These are phyloP conservation scores for Alviniconcha strummeri DNA, from an alignment of 2,888 invertebrate genomes.

Conservation along the genomic window DNA sequence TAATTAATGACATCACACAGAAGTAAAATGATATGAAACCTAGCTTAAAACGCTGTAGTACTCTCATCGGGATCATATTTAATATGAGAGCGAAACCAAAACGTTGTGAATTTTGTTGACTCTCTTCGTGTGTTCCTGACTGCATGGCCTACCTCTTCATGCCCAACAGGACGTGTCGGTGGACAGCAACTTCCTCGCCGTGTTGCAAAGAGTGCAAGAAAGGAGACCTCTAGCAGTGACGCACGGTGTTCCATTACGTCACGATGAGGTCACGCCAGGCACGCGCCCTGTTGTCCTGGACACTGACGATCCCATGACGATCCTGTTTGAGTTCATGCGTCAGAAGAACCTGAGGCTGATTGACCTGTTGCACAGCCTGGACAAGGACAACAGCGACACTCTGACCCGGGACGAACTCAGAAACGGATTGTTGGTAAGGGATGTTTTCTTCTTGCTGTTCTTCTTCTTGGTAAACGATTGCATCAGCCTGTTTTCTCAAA, in stretches of 20 bases:
- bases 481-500: neutral
- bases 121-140: too few species aligned
- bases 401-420: constrained; percentile 44
- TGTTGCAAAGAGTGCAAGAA: constrained; percentile 31
- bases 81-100: too few species aligned
- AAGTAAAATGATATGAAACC: too few species aligned
- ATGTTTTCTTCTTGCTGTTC: neutral
- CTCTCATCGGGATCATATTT: too few species aligned
- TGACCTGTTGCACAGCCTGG: constrained; percentile 46
- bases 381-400: constrained; percentile 45
- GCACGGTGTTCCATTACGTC: constrained; percentile 55
- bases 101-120: too few species aligned
- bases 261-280: constrained; percentile 51
- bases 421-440: constrained; percentile 42
- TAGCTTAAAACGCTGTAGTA: too few species aligned
- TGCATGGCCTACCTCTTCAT: too few species aligned
- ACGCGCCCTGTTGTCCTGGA: constrained; percentile 50
- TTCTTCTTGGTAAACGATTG: neutral
- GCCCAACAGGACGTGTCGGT: constrained; percentile 36
- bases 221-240: constrained; percentile 44
- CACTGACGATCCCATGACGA: constrained; percentile 52
- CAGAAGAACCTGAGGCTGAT: constrained; percentile 45
- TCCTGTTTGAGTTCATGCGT: constrained; percentile 45
- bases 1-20: too few species aligned
- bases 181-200: constrained; percentile 36